Base-by-base conservation (phyloP, 1,140 invertebrate species). In the Brachionus paranguensis region DNA sequence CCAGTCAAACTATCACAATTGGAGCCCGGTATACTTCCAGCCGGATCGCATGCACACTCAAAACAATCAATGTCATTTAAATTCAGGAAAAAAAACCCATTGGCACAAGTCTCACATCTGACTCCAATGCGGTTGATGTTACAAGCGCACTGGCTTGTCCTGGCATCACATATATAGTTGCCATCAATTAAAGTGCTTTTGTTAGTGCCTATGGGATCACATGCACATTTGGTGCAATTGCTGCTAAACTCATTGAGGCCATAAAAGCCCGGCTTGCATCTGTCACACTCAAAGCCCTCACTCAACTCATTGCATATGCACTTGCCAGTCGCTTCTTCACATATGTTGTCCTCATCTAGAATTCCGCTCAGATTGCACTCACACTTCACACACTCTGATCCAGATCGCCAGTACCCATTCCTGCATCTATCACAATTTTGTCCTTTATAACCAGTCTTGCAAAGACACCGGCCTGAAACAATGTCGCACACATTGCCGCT, bases 41-140 rank as follows among this genome's bases (percentile, higher is more conserved):
- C 93, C 24, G 91, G 89, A 87, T 97, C 93, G 87, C 97, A 99
- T 84, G 94, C 92, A 88, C 97, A 99, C 12, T 93, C 95, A 83
- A 84, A 85, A 37, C 85, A 78, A 84, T 87, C 86, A 65, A 87
- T 85, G 41, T 87, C 47, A 47, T 50, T 74, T n/a, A 84, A 76
- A 64, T 64, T 64, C 1, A 81, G 33, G 27, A 81, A 68, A 45
- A 81, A 81, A 76, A 74, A 84, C 10, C 83, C 96, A 6, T 96
- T 95, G 11, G 95, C 95, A 91, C 97, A 99, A 84, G 93, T 91
- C 87, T 99, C 95, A 89, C 97, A 99, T 84, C 92, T 85, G 29
- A 96, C 91, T 3, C 97, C 96, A 43, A 97, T 94, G 41, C 99
- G 96, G 88, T 98, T 96, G 2, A 93, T 91, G 87, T 99, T 99